Base-by-base conservation (phyloP, 1,140 invertebrate genomes). In the Cotesia typhae region DNA sequence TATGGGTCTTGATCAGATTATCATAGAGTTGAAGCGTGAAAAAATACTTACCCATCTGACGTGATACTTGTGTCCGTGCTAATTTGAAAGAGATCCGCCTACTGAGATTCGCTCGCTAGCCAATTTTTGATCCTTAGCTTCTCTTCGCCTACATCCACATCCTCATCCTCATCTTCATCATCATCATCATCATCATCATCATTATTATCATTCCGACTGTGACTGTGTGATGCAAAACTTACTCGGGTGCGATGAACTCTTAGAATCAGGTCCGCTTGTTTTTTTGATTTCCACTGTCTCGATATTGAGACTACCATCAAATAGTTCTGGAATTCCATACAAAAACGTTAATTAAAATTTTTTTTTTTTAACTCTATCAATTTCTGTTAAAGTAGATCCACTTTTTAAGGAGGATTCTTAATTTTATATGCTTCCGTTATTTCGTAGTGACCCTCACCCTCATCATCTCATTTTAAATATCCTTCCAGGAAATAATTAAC, bases 231-330 rank as follows among this genome's bases (percentile, higher is more conserved):
- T 66, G 64, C 64, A 66, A 38, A 66, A 66, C 64, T 66, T 41
- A 17, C 41, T 38, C 51, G 20, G 51, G 64, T 66, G 41, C 64
- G 64, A 51, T 20, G 67, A 71, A 14, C 63, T 51, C 51, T 37
- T 28, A 51, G 53, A 65, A 71, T 55, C 53, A 47, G 38, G 68
- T 66, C 41, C 47, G 69, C 12, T 60, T 6, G 20, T 38, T 53
- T 71, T 66, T 55, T 53, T 57, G 53, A 71, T 71, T 71, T 71
- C 38, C 47, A 65, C n/a, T 64, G 28, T 38, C 41, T 71, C 38
- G 20, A 28, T 17, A 36, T 68, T 36, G 41, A 38, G 52, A 65
- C 57, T 28, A 28, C 41, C 41, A 47, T 47, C 41, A 47, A 47
- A 47, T 47, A 47, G 41, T 47, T 47, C 41, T 47, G 41, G 6